Conservation (phyloP, 2,888 invertebrate genomes). For the Nemotelus pantherinus region DNA sequence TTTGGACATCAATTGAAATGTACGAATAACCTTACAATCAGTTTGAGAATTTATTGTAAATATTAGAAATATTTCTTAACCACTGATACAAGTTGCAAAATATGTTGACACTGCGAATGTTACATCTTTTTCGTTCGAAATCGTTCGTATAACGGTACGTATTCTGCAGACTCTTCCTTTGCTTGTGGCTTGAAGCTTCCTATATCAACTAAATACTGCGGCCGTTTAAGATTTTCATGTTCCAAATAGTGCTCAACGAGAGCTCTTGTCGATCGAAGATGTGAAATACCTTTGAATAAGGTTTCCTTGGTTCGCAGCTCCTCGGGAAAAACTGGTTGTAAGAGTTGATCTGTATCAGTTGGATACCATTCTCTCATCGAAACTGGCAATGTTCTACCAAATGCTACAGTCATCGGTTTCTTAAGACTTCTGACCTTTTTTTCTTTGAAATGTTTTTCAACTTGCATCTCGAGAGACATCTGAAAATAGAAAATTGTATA, state of each 20-base stretch:
- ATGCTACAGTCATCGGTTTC: constrained; percentile 58
- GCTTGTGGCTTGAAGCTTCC: constrained; percentile 57
- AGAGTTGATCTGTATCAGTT: constrained; percentile 54
- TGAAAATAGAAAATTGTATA: constrained; percentile 15
- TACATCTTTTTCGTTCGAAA: constrained; percentile 51
- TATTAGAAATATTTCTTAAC: too few relatives aligned
- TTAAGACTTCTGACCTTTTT: constrained; percentile 53
- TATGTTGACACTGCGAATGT: not conserved
- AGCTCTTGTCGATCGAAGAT: constrained; percentile 61
- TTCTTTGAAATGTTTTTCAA: constrained; percentile 57
- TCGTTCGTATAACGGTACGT: constrained; percentile 59
- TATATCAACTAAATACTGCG: constrained; percentile 57
- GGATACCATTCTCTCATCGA: constrained; percentile 58
- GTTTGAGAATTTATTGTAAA: too few relatives aligned
- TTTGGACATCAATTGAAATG: too few relatives aligned
- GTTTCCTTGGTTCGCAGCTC: constrained; percentile 59
- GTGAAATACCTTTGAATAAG: constrained; percentile 63
- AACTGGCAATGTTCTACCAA: constrained; percentile 61
- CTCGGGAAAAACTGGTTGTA: constrained; percentile 60
- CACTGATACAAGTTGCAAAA: too few relatives aligned
- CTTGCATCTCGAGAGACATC: constrained; percentile 58
- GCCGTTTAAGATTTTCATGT: constrained; percentile 57
- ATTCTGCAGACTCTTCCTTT: constrained; percentile 44
- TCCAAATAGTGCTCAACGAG: constrained; percentile 59
- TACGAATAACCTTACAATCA: too few relatives aligned